A percentile compares a stretch with the other conserved stretches of the same genome.
Evolutionary conservation across 2,888 invertebrate species (phyloP).

Genomic region (Sinodicranocentrus sp.): DNA sequence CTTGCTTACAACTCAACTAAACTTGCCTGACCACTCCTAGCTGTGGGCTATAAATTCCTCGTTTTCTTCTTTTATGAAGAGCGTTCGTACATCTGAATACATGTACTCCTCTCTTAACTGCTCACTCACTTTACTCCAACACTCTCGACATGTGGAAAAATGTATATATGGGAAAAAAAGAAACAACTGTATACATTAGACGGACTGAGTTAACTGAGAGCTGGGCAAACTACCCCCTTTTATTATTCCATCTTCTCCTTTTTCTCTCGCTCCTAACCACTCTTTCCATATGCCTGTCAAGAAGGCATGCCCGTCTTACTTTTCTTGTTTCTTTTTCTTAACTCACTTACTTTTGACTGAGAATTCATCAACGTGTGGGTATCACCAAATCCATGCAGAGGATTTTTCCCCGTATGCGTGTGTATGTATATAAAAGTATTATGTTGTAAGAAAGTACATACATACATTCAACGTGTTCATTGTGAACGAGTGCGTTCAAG

Average conservation of each 20-base stretch:
- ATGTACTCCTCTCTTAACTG: slow-evolving; percentile 33
- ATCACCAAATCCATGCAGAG: slow-evolving; percentile 32
- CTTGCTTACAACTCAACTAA: slow-evolving; percentile 77
- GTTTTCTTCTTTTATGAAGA: slow-evolving; percentile 39
- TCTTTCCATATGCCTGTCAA: slow-evolving; percentile 65
- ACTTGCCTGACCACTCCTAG: slow-evolving; percentile 77
- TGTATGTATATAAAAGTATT: no score
- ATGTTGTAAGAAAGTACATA: not conserved
- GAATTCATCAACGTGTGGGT: not conserved
- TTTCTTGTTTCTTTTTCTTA: slow-evolving; percentile 53
- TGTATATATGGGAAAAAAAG: slow-evolving; percentile 13
- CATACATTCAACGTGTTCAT: not conserved
- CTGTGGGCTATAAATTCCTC: slow-evolving; percentile 77
- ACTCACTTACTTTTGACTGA: slow-evolving; percentile 41
- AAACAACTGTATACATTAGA: slow-evolving; percentile 62
- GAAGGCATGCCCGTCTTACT: slow-evolving; percentile 62
- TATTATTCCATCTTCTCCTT: slow-evolving; percentile 62
- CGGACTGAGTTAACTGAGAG: slow-evolving; percentile 31
- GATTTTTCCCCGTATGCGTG: not conserved
- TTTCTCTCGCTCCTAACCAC: slow-evolving; percentile 55
- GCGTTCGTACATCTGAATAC: not conserved
- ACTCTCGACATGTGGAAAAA: slow-evolving; percentile 29
- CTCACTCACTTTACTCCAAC: slow-evolving; percentile 53
- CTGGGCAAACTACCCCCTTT: slow-evolving; percentile 63
- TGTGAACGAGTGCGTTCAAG: not conserved